These are phyloP conservation scores for Teleiodes luculella DNA, from an alignment of 2,888 invertebrate species.

Conservation along the genomic window DNA sequence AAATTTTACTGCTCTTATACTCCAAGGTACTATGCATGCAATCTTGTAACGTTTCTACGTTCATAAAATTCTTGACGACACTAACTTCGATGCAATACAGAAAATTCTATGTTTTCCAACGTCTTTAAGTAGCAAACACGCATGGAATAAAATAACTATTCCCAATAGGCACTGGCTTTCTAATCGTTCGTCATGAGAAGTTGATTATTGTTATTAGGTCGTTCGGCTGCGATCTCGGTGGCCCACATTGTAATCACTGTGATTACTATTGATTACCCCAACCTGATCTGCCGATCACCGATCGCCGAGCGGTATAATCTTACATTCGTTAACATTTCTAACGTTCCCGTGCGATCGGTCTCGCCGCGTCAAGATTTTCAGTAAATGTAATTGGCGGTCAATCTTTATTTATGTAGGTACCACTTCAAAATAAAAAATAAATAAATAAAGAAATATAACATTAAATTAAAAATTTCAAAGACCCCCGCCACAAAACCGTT, in stretches of 20 bases:
- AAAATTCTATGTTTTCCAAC: too few species aligned
- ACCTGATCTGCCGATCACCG: conserved; percentile 24
- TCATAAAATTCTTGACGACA: too few species aligned
- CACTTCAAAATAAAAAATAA: too few species aligned
- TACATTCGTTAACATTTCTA: conserved; percentile 10
- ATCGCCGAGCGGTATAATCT: conserved; percentile 14
- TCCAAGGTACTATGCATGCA: not conserved
- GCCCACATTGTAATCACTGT: conserved; percentile 41
- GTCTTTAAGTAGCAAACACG: too few species aligned
- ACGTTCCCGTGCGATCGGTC: not conserved
- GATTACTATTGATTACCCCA: conserved; percentile 30
- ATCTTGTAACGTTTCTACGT: not conserved
- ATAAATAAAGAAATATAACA: too few species aligned
- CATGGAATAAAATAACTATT: not conserved
- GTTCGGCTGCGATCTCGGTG: conserved; percentile 28
- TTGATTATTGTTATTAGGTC: conserved; percentile 26
- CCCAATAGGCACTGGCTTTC: conserved; percentile 23
- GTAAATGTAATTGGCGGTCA: not conserved
- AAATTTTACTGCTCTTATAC: conserved; percentile 6
- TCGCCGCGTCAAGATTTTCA: not conserved
- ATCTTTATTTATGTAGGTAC: too few species aligned
- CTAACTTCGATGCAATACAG: too few species aligned
- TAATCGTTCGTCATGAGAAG: conserved; percentile 26
- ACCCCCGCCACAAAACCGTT: too few species aligned
- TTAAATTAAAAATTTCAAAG: too few species aligned